Evolutionary conservation across 2,888 invertebrate species (phyloP), one percentile per base, ranked within the genome.

Genomic region (Anodontia alba): DNA sequence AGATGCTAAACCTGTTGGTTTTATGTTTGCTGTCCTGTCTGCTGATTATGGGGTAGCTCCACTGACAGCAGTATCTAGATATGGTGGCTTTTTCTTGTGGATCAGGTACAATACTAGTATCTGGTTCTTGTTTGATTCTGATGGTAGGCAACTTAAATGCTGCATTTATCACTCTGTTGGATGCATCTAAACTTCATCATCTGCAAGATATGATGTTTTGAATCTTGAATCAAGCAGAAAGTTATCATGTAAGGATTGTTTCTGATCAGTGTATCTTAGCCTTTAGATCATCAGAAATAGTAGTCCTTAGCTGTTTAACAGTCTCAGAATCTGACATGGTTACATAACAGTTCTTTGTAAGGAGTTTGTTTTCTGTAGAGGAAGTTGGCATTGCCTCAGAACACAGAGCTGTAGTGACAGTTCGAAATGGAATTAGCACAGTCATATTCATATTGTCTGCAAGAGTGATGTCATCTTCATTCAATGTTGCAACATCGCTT

Each of bases 191-290:
- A n/a, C n/a, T n/a, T 15, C 42, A 10, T 42, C 42, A 8, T 71
- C 31, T 15, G 71, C 29, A 15, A 71, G 71, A 49, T 49, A 51
- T 8, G 71, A 49, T 15, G 29, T 33, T 36, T 72, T 51, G 20
- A 72, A 72, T 54, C 54, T 23, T 12, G 72, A 54, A 54, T 72
- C 54, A n/a, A 72, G 51, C 5, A 72, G 72, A 20, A 54, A 72
- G 7, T 51, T 72, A 20, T 51, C 72, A 12, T 72, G 54, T 15
- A 72, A 54, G 36, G 54, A 72, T 26, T 72, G 20, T 31, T 38
- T 26, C 31, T 72, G 29, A 36, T 51, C 72, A 33, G 51, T 8
- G 23, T 72, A 72, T n/a, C 62, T 62, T 42, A 10, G 42, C n/a
- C 49, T 20, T 15, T 20, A 49, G 49, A 20, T 49, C 49, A 49